A percentile compares a stretch with the other conserved stretches of the same genome.
phyloP scores from a whole-genome alignment of 2,888 invertebrate genomes.

The Parnassius glacialis region DNA sequence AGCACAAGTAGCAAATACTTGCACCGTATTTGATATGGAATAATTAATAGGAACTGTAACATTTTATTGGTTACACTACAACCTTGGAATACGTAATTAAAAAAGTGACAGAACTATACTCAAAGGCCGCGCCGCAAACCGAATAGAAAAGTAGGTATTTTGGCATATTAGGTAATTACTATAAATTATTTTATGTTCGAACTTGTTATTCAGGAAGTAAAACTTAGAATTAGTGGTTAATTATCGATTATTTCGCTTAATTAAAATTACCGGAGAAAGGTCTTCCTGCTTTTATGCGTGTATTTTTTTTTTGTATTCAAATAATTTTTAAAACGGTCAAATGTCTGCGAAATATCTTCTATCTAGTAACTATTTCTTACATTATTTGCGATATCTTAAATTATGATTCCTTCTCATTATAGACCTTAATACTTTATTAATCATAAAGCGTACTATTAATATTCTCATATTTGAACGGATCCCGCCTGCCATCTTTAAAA shows the following conservation, averaged over 20 bases:
- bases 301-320: slow-evolving; percentile 2
- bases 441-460: slow-evolving; percentile 69
- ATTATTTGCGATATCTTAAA: not conserved
- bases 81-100: slow-evolving; percentile 38
- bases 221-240: slow-evolving; percentile 4
- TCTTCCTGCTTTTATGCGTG: slow-evolving; percentile 10
- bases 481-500: slow-evolving; percentile 76
- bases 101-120: slow-evolving; percentile 31
- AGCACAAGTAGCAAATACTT: not conserved
- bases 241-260: slow-evolving; percentile 51
- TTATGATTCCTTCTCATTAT: slow-evolving; percentile 42
- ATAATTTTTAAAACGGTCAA: slow-evolving; percentile 1
- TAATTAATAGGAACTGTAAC: slow-evolving; percentile 31
- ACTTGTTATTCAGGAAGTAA: slow-evolving; percentile 27
- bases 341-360: not conserved
- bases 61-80: slow-evolving; percentile 35
- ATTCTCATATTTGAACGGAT: slow-evolving; percentile 70
- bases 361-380: not conserved
- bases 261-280: slow-evolving; percentile 39
- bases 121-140: slow-evolving; percentile 19
- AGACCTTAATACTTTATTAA: slow-evolving; percentile 58
- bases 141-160: slow-evolving; percentile 25
- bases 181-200: slow-evolving; percentile 39
- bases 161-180: slow-evolving; percentile 20
- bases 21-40: slow-evolving; percentile 5